These are phyloP conservation scores for Blera fallax DNA, from an alignment of 2,888 invertebrate genomes.

Conservation along the genomic window DNA sequence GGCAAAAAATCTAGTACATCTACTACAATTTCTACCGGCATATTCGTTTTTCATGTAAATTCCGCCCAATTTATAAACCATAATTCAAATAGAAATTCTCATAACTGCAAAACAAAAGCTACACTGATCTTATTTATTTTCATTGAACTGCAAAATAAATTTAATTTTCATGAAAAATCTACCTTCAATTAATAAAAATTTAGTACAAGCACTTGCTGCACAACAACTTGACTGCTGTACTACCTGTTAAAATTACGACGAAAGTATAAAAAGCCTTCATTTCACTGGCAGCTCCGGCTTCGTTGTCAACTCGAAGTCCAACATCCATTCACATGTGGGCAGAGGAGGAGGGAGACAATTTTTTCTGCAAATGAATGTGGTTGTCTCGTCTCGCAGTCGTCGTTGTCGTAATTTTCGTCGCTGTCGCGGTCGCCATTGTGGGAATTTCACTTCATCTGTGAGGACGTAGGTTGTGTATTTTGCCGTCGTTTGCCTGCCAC, in stretches of 20 bases:
- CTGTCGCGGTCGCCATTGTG: constrained; percentile 62
- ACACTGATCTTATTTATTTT: background rate
- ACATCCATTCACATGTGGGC: constrained; percentile 8
- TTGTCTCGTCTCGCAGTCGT: constrained; percentile 38
- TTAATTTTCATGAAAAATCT: background rate
- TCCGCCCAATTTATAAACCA: background rate
- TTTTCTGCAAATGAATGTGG: constrained; percentile 36
- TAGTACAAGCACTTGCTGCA: background rate
- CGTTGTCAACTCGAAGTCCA: constrained; percentile 75
- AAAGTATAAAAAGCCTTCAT: constrained; percentile 78
- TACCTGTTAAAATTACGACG: constrained; percentile 75
- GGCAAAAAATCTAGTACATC: constrained; percentile 43
- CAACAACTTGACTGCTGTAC: constrained; percentile 71
- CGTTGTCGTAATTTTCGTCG: constrained; percentile 13
- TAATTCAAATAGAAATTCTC: background rate
- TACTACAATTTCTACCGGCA: constrained; percentile 36
- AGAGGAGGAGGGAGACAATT: constrained; percentile 38
- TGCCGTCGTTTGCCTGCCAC: constrained; percentile 29
- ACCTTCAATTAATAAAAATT: background rate
- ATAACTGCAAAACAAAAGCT: background rate
- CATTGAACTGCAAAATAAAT: background rate
- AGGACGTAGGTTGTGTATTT: constrained; percentile 52
- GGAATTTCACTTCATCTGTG: constrained; percentile 51
- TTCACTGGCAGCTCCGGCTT: constrained; percentile 75
- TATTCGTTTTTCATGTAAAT: background rate